These are phyloP conservation scores for Regulus satrapa DNA, from an alignment of 2,113 vertebrate genomes.

Conservation along the genomic window DNA sequence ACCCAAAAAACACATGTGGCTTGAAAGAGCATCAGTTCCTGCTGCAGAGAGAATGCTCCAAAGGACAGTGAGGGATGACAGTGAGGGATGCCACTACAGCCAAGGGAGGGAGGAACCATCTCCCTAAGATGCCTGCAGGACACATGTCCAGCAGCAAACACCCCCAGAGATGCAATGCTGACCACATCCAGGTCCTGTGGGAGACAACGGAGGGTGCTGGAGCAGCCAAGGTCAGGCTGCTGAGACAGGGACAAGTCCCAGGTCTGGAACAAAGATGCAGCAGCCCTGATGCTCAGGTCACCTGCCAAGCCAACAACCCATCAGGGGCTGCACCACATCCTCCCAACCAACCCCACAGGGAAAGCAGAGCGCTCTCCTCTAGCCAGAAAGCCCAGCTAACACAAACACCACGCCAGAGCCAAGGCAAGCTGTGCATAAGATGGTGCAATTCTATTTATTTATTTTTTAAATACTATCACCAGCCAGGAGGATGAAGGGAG, in stretches of 20 bases:
- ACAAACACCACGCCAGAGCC: not conserved
- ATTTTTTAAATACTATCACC: not conserved
- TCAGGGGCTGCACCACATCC: accelerated
- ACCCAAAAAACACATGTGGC: not conserved
- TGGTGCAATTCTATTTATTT: not conserved
- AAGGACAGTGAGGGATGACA: not conserved
- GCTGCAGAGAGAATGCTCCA: not conserved
- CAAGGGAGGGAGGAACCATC: not conserved
- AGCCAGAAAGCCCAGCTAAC: not conserved
- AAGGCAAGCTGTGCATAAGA: not conserved
- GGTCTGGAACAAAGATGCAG: accelerated
- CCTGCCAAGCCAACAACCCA: not conserved
- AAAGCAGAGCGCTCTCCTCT: not conserved
- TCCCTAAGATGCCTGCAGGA: not conserved
- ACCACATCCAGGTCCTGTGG: not conserved
- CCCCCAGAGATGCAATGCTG: accelerated
- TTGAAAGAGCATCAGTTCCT: not conserved
- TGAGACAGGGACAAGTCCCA: not conserved
- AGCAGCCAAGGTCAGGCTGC: not conserved
- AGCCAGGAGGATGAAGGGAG: not conserved
- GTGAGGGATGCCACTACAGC: not conserved
- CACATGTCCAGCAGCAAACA: not conserved
- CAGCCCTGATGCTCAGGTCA: not conserved
- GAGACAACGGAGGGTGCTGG: not conserved
- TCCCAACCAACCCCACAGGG: not conserved